These are phyloP conservation scores for Pristis pectinata DNA, from an alignment of 2,797 vertebrate species.

Conservation along the genomic window DNA sequence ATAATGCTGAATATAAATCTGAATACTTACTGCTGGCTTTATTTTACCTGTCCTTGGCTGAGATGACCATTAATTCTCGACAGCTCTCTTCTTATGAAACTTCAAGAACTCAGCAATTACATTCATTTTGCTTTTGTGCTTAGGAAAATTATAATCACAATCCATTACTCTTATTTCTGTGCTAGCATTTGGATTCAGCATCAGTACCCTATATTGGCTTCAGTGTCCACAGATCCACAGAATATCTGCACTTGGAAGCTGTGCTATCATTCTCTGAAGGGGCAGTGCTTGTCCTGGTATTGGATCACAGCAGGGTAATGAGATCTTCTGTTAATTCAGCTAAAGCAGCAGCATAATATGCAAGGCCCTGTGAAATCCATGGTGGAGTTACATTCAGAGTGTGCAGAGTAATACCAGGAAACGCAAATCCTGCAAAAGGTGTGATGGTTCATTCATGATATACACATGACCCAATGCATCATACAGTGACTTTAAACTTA, in stretches of 20 bases:
- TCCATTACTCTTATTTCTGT: too few species aligned
- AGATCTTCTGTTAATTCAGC: neutral
- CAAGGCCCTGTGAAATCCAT: too few species aligned
- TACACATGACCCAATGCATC: too few species aligned
- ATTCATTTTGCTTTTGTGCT: neutral
- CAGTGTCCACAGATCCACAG: neutral
- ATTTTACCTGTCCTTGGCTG: too few species aligned
- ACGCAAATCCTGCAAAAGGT: too few species aligned
- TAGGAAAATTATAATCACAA: neutral
- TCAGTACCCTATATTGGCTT: neutral
- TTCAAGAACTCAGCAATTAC: neutral
- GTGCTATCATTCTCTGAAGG: neutral
- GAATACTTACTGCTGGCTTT: neutral
- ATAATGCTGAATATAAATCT: neutral
- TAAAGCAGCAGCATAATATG: neutral
- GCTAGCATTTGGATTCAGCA: neutral
- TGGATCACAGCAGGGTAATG: neutral
- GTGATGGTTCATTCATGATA: too few species aligned
- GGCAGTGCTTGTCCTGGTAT: neutral
- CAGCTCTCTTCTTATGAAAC: neutral
- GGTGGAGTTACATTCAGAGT: too few species aligned
- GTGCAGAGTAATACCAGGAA: too few species aligned
- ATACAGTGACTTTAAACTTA: too few species aligned
- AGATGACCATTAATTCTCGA: neutral
- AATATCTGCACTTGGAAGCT: neutral